phyloP scores from a whole-genome alignment of 2,888 invertebrate genomes.

The Antheraea assamensis region DNA sequence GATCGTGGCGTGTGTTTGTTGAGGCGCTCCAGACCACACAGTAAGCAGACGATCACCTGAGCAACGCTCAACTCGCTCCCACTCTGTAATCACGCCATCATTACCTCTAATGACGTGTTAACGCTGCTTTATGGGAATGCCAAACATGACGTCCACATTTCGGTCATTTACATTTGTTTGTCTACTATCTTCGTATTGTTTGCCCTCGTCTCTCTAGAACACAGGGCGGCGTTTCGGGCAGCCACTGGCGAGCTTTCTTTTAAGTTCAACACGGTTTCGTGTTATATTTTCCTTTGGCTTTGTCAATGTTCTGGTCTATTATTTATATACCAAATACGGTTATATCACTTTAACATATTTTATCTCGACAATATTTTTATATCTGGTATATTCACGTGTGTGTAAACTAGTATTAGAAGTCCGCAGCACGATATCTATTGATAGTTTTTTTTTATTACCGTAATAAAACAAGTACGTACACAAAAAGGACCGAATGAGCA shows the following conservation, averaged over 20 bases:
- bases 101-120: conserved; percentile 82
- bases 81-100: conserved; percentile 79
- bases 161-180: conserved; percentile 82
- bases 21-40: conserved; percentile 76
- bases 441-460: conserved; percentile 45
- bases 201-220: conserved; percentile 79
- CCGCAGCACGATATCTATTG: conserved; percentile 29
- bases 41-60: conserved; percentile 73
- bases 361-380: conserved; percentile 7
- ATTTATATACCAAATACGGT: conserved; percentile 17
- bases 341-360: background rate
- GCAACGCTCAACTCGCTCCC: conserved; percentile 68
- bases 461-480: conserved; percentile 49
- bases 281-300: conserved; percentile 59
- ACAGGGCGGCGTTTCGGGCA: conserved; percentile 76
- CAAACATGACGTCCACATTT: conserved; percentile 82
- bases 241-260: conserved; percentile 72
- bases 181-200: conserved; percentile 77
- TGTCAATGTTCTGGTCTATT: conserved; percentile 47
- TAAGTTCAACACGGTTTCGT: conserved; percentile 68
- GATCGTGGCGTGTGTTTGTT: conserved; percentile 58
- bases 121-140: conserved; percentile 82
- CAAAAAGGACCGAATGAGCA: conserved; percentile 44
- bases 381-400: conserved; percentile 14
- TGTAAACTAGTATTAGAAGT: conserved; percentile 12